These are phyloP conservation scores for Lochmaea capreae DNA, from an alignment of 2,888 invertebrate species.

Conservation along the genomic window DNA sequence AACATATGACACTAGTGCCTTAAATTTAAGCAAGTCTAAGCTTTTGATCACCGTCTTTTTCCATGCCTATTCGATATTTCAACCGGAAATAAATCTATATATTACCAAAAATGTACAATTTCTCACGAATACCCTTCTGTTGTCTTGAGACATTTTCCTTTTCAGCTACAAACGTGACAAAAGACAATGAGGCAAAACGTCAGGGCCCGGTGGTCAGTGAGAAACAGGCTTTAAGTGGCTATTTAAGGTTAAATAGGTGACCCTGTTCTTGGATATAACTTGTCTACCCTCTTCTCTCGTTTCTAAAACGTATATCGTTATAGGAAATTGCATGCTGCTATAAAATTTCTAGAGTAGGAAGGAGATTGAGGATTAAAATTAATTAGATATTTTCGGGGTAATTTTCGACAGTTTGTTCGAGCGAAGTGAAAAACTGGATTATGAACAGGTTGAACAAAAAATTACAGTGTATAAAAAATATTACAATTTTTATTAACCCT, in stretches of 20 bases:
- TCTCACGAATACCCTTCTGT: conserved; percentile 14
- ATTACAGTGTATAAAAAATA: too few relatives aligned
- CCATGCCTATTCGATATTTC: too few relatives aligned
- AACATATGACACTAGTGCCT: too few relatives aligned
- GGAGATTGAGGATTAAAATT: conserved; percentile 21
- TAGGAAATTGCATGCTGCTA: conserved; percentile 27
- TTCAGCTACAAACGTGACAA: conserved; percentile 23
- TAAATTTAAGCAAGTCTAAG: too few relatives aligned
- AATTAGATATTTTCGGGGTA: conserved; percentile 14
- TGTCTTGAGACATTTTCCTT: not conserved
- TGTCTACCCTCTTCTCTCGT: conserved; percentile 36
- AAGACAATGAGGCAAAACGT: conserved; percentile 1
- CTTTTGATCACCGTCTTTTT: too few relatives aligned
- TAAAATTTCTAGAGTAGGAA: conserved; percentile 20
- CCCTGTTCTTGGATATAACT: conserved; percentile 38
- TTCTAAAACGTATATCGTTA: conserved; percentile 24
- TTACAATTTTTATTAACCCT: not conserved
- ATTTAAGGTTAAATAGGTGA: conserved; percentile 38
- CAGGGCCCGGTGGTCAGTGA: conserved; percentile 38
- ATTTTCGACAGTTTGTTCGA: not conserved
- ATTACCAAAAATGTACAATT: not conserved
- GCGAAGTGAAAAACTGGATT: too few relatives aligned
- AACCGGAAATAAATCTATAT: too few relatives aligned
- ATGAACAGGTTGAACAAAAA: too few relatives aligned
- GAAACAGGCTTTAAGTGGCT: conserved; percentile 31